phyloP scores from a whole-genome alignment of 2,888 invertebrate genomes.

The Synanthedon andrenaeformis region DNA sequence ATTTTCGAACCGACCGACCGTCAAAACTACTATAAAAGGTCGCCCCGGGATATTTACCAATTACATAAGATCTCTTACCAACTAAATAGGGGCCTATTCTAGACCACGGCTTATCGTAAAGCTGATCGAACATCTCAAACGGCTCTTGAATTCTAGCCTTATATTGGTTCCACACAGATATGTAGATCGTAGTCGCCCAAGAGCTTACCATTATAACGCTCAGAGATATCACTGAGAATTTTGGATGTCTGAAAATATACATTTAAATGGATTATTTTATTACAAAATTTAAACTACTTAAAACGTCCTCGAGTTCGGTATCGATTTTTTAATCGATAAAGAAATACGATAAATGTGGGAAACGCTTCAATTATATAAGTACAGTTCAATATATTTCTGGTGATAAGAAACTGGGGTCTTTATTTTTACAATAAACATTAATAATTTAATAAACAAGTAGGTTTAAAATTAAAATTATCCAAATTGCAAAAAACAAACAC shows the following conservation, averaged over 20 bases:
- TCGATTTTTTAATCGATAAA: no score
- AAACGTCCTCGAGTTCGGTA: background rate
- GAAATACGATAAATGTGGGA: no score
- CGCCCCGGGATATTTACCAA: background rate
- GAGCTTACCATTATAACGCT: constrained; percentile 75
- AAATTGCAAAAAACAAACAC: no score
- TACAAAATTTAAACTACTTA: background rate
- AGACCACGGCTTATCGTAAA: constrained; percentile 89
- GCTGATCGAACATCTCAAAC: constrained; percentile 83
- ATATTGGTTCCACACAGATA: constrained; percentile 81
- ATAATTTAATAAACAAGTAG: no score
- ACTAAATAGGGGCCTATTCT: constrained; percentile 84
- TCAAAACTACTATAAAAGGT: background rate
- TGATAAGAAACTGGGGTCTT: no score
- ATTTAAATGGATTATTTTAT: background rate
- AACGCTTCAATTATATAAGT: no score
- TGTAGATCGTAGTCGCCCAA: constrained; percentile 80
- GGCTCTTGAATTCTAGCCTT: constrained; percentile 82
- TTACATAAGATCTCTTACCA: constrained; percentile 60
- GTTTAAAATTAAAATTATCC: no score
- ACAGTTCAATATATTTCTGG: no score
- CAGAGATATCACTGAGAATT: constrained; percentile 71
- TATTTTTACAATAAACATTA: no score
- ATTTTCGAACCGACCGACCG: background rate
- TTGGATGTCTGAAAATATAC: constrained; percentile 65